A percentile compares a stretch with the other conserved stretches of the same genome.
These are phyloP conservation scores for Epinotia brunnichana DNA, from an alignment of 2,888 invertebrate genomes.

Conservation along the genomic window DNA sequence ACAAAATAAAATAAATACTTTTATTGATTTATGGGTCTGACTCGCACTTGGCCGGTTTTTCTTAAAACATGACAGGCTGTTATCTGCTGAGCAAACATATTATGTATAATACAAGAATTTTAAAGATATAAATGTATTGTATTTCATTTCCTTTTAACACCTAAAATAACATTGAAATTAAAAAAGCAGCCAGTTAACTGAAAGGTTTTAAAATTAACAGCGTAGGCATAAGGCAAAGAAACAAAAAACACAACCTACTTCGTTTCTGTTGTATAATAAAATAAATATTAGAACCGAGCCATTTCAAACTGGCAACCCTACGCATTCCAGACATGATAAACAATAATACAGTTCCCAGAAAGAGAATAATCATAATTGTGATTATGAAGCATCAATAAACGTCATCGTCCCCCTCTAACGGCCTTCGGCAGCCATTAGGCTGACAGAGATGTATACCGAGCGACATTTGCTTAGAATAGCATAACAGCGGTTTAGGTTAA, in stretches of 20 bases:
- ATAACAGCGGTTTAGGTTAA: constrained; percentile 40
- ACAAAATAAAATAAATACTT: no score
- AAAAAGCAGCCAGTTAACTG: no score
- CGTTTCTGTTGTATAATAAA: not conserved
- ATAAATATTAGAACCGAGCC: not conserved
- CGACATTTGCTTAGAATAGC: constrained; percentile 59
- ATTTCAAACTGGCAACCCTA: constrained; percentile 11
- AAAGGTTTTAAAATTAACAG: no score
- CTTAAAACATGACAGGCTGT: no score
- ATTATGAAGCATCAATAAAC: constrained; percentile 48
- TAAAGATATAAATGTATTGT: no score
- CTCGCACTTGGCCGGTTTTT: no score
- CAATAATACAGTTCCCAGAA: constrained; percentile 48
- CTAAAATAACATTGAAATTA: no score
- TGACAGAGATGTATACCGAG: constrained; percentile 54
- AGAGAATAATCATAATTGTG: constrained; percentile 53
- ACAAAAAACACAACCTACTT: not conserved
- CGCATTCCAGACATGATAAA: constrained; percentile 40
- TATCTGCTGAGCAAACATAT: no score
- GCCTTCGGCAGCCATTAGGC: constrained; percentile 40
- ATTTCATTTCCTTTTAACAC: no score
- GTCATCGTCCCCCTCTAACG: constrained; percentile 40
- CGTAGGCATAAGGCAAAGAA: no score
- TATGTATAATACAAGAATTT: no score
- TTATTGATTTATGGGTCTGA: no score